A percentile compares a stretch with the other conserved stretches of the same genome.
phyloP scores from a whole-genome alignment of 1,140 invertebrate species.

The Eueides isabella region DNA sequence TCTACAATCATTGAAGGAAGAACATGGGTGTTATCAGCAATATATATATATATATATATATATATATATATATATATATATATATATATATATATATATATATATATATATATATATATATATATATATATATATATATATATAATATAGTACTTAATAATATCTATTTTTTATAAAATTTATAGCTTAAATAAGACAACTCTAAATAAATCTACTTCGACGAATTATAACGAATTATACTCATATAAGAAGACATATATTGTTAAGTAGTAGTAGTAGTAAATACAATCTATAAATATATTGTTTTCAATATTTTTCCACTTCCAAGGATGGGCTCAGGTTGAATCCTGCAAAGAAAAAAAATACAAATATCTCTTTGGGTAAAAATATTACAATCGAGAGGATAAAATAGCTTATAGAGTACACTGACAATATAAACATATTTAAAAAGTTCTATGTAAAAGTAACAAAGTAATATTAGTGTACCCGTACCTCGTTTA shows the following conservation, averaged over 20 bases:
- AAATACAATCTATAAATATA: neutral
- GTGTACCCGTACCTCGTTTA: constrained; percentile 62
- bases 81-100: too few species aligned
- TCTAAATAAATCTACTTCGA: constrained; percentile 2
- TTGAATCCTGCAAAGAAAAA: constrained; percentile 51
- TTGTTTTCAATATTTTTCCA: constrained; percentile 47
- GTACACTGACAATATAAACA: neutral
- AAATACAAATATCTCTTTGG: neutral
- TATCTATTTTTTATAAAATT: neutral
- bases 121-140: too few species aligned
- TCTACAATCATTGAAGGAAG: neutral
- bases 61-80: too few species aligned
- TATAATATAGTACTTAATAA: neutral
- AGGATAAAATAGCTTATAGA: neutral
- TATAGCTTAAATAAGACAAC: neutral
- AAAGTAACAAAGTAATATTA: neutral
- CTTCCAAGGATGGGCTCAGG: constrained; percentile 47
- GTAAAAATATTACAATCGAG: constrained; percentile 10
- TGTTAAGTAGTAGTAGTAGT: too few species aligned
- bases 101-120: too few species aligned
- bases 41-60: neutral
- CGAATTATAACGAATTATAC: neutral
- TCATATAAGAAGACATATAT: neutral
- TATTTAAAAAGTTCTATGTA: neutral
- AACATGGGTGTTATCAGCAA: neutral